Evolutionary conservation across 2,888 invertebrate species (phyloP).

Genomic region (Rugalucina vietnamica): DNA sequence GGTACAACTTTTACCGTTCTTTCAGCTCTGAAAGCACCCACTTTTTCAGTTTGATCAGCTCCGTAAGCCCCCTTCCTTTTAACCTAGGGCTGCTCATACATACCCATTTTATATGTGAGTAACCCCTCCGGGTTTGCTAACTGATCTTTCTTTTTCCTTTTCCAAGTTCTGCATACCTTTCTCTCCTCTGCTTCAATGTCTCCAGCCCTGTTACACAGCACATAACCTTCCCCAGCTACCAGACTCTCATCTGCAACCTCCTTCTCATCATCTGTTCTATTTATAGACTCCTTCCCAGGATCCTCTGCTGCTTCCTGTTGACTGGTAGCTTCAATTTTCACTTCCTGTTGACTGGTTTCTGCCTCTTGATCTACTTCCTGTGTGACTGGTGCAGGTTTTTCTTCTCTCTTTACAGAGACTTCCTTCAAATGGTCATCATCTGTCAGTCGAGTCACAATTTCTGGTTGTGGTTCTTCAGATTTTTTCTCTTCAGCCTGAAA

Average conservation of each 20-base stretch:
- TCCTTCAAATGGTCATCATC: conserved; percentile 54
- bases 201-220: conserved; percentile 52
- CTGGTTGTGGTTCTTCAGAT: neutral
- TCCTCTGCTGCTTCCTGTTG: conserved; percentile 30
- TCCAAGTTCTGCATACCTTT: neutral
- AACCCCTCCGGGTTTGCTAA: too few relatives aligned
- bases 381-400: conserved; percentile 28
- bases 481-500: neutral
- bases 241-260: conserved; percentile 6
- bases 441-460: conserved; percentile 22
- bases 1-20: too few relatives aligned
- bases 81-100: too few relatives aligned
- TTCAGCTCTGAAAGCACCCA: too few relatives aligned
- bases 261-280: neutral
- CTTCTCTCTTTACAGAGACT: conserved; percentile 49
- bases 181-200: conserved; percentile 28
- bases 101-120: too few relatives aligned
- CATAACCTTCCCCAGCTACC: conserved; percentile 46
- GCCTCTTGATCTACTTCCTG: neutral
- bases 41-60: too few relatives aligned
- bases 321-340: conserved; percentile 14
- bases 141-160: too few relatives aligned
- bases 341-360: conserved; percentile 21
- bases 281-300: conserved; percentile 29
- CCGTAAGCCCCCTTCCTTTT: too few relatives aligned